Base-by-base conservation (phyloP, 2,113 vertebrate species). In the Apaloderma vittatum region DNA sequence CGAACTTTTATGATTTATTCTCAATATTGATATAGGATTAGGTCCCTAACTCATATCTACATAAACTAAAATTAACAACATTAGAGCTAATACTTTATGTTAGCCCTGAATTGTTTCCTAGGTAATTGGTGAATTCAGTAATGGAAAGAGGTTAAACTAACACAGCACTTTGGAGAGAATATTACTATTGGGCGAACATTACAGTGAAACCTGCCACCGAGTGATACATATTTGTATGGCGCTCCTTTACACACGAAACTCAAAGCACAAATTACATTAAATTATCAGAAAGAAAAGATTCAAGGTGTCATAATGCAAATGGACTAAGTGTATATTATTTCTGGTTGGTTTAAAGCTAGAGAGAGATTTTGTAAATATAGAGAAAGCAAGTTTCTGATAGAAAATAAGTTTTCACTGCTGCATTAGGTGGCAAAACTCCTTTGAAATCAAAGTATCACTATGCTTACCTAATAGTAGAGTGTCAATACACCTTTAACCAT, bases 181-280 rank as follows among this genome's bases (percentile, higher is more conserved):
- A 74, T 86, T 91, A 62, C 48, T 75, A 79, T 30, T 74, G 11
- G 32, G 36, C 67, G 93, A 93, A 85, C 24, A 61, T 75, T 62
- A 72, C 49, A 72, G 88, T 77, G 90, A 94, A 97, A 92, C n/a
- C 32, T 82, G 51, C 79, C 72, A 78, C 59, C 58, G 48, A 88
- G 46, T 86, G 67, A 93, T 82, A 84, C 0, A 10, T 62, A 67
- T 73, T 76, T 58, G 22, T 87, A 71, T 43, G 30, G 10, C 37
- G 82, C 15, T 82, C 40, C 62, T 87, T 93, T 57, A 55, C 27
- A 72, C 8, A 52, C 49, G 80, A 90, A 97, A 92, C 49, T 63
- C 46, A 91, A 92, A 91, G 9, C 22, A 40, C 40, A 87, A 51
- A 90, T 93, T 97, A 75, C 88, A 71, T 94, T 93, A 94, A 96